Evolutionary conservation across 2,888 invertebrate species (phyloP), one percentile per base, ranked within the genome.

Genomic region (Tanaodytes sp.): DNA sequence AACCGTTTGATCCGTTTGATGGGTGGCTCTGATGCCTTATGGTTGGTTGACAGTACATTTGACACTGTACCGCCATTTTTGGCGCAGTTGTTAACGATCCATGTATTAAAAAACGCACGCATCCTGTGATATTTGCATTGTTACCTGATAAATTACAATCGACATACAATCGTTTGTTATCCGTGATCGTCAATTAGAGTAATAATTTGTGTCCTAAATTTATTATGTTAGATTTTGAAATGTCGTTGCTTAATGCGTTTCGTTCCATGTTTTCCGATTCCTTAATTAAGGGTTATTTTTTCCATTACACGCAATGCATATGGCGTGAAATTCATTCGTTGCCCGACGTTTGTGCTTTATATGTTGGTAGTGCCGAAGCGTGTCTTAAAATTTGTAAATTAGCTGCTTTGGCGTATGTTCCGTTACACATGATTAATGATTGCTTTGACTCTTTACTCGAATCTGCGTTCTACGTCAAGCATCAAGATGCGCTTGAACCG

Each of bases 201-300:
- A 19, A 12, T 19, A 40, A 9, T 40, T 40, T 5, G 5, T 2
- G 6, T 19, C 40, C 2, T 19, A 6, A 9, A 18, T 11, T 9
- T 2, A n/a, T 40, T 2, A 40, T 40, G 11, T 8, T 19, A 2
- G 43, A 43, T 43, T 43, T 43, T 43, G 43, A 43, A 27, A 12
- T 6, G 6, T 2, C 43, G 2, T 27, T 27, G 8, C 12, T 43
- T 8, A 43, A 43, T 14, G 5, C 43, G 8, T 2, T 43, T 14
- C 6, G 1, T 6, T 1, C 5, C 2, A 15, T 43, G 9, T 43
- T 43, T 43, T 8, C 43, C 3, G 5, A 43, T 14, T 27, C 14
- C 16, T n/a, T 12, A 6, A n/a, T 43, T n/a, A 23, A 43, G 4
- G 43, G 43, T 12, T 43, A 27, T 27, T 43, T 43, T 43, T 43